Conservation (phyloP, 2,888 invertebrate species). For the Brachypalpus laphriformis region DNA sequence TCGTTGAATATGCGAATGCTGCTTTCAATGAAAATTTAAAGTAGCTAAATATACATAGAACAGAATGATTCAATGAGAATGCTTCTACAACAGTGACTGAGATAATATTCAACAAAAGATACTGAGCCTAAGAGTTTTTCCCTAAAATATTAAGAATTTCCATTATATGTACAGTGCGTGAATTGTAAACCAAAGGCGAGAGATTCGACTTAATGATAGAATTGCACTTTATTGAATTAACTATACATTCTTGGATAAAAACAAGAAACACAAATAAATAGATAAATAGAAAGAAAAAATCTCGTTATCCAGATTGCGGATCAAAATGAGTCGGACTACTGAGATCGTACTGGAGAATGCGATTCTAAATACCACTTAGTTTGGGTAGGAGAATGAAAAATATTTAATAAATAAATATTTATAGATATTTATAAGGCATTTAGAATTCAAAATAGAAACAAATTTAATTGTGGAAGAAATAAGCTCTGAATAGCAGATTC, state of each 20-base stretch:
- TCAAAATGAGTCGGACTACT: neutral
- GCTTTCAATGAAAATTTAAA: constrained; percentile 46
- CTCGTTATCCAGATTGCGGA: neutral
- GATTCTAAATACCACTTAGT: neutral
- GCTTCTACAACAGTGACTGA: neutral
- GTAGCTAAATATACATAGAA: constrained; percentile 20
- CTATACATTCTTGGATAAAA: too few relatives aligned
- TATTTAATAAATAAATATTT: neutral
- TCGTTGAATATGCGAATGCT: constrained; percentile 32
- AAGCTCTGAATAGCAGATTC: neutral
- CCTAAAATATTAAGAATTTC: neutral
- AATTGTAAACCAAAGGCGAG: too few relatives aligned
- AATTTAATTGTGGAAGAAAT: neutral
- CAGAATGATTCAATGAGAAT: constrained; percentile 31
- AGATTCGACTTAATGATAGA: too few relatives aligned
- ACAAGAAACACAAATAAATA: too few relatives aligned
- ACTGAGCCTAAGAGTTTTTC: neutral
- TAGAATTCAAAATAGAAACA: too few relatives aligned
- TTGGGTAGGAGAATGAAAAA: constrained; percentile 10
- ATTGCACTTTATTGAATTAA: too few relatives aligned
- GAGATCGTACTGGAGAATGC: neutral
- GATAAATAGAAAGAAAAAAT: too few relatives aligned
- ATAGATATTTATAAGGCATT: neutral
- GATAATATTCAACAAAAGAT: neutral
- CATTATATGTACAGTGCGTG: neutral